Base-by-base conservation (phyloP, 2,888 invertebrate genomes). In the Callinectes sapidus region DNA sequence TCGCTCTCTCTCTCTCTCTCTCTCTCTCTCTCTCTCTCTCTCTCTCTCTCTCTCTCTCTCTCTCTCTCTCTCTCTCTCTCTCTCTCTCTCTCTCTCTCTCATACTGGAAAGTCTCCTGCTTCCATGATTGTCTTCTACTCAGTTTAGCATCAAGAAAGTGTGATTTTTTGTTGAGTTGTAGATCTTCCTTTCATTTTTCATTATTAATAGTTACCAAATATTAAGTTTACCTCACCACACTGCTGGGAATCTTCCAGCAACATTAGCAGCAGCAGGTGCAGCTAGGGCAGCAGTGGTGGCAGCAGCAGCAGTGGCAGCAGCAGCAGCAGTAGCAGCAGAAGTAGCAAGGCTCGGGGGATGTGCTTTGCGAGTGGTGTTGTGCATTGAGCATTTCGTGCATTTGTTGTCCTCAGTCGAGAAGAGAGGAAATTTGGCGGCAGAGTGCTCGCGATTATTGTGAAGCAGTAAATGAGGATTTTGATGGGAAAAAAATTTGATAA, bases 361-460 rank as follows among this genome's bases (percentile, higher is more conserved):
- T 91, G 54, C 88, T 77, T 81, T 89, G 88, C 54, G 48, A 35
- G 39, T 87, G 77, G 35, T 54, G 81, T 90, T 61, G 28, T 87
- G 71, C 28, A 39, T 87, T 42, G 71, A 35, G 61, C 87, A 88
- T 88, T 91, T 81, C 54, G 88, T 87, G 91, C 32, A 71, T 89
- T 54, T 91, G 81, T 91, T 14, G 81, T 91, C 81, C 88, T 77
- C 77, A 35, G 48, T 55, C 39, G 32, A 87, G 91, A 91, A 91
- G 77, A 88, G 85, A 91, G 88, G 87, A 91, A 89, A 32, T 77
- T 87, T 55, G 55, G 88, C 54, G n/a, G 71, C 81, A 48, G 91
- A 91, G 91, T 91, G 91, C 66, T 89, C 88, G 39, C 81, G 35
- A 55, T 89, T 87, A 71, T 77, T 77, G 89, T 91, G 91, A 91